These are phyloP conservation scores for Anoplolepis gracilipes DNA, from an alignment of 1,140 invertebrate genomes.

Conservation along the genomic window DNA sequence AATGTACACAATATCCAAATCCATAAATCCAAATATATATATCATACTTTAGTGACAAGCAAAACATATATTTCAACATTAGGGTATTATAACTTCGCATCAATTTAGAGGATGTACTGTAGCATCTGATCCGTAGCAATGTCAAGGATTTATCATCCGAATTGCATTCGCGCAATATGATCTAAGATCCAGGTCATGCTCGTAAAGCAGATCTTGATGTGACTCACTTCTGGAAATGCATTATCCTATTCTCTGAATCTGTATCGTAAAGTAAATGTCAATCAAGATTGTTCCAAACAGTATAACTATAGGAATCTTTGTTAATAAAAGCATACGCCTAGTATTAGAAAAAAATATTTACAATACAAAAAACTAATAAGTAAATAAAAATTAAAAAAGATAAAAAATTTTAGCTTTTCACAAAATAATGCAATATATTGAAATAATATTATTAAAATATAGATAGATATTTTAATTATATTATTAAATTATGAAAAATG, in stretches of 20 bases:
- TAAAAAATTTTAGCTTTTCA: no score
- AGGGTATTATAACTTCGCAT: constrained; percentile 20
- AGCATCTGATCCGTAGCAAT: constrained; percentile 38
- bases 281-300: not conserved
- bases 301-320: not conserved
- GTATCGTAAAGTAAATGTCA: not conserved
- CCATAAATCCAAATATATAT: constrained; percentile 19
- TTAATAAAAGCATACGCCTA: no score
- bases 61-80: constrained; percentile 38
- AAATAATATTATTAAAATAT: no score
- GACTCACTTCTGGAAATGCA: constrained; percentile 3
- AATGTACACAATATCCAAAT: not conserved
- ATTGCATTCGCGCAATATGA: constrained; percentile 46
- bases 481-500: no score
- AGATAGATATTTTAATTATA: no score
- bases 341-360: no score
- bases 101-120: constrained; percentile 44
- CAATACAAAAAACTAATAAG: no score
- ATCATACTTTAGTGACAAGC: not conserved
- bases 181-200: constrained; percentile 51
- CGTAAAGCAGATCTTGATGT: constrained; percentile 48
- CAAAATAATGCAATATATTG: no score
- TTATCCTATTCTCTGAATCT: constrained; percentile 12
- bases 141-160: constrained; percentile 55
- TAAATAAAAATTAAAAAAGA: no score